phyloP scores from a whole-genome alignment of 2,888 invertebrate species.

The Odontocolon sp. region DNA sequence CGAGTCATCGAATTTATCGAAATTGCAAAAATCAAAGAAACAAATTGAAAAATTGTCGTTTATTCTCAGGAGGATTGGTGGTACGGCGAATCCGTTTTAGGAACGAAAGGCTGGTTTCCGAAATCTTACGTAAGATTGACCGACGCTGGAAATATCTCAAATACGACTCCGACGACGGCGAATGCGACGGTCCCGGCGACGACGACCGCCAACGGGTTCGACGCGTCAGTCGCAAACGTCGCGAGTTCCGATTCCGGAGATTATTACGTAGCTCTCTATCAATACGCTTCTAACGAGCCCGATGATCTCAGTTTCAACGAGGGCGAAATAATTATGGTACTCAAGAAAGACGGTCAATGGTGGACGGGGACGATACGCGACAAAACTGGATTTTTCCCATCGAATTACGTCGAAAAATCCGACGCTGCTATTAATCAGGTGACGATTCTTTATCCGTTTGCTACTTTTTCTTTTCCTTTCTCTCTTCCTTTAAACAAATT shows the following conservation, averaged over 20 bases:
- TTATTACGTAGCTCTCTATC: slow-evolving; percentile 94
- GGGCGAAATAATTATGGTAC: slow-evolving; percentile 93
- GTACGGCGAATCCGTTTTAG: slow-evolving; percentile 83
- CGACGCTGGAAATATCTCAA: neutral
- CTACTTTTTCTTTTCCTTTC: neutral
- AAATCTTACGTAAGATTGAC: slow-evolving; percentile 82
- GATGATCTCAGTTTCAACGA: slow-evolving; percentile 95
- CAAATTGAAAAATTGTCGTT: slow-evolving; percentile 1
- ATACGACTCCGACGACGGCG: slow-evolving; percentile 48
- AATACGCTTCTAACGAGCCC: slow-evolving; percentile 93
- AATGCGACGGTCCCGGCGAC: no score
- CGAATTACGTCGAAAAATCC: slow-evolving; percentile 95
- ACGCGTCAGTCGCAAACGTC: slow-evolving; percentile 58
- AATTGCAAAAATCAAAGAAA: neutral
- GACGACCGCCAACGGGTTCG: slow-evolving; percentile 65
- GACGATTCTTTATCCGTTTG: neutral
- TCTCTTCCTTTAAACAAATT: neutral
- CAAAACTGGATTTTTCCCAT: slow-evolving; percentile 96
- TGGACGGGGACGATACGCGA: slow-evolving; percentile 96
- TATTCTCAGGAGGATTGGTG: slow-evolving; percentile 84
- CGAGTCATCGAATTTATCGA: neutral
- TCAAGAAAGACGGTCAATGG: slow-evolving; percentile 97
- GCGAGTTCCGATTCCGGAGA: slow-evolving; percentile 82
- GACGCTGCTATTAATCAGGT: slow-evolving; percentile 79
- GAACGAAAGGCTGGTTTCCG: slow-evolving; percentile 84